Evolutionary conservation across 2,797 vertebrate genomes (phyloP), one percentile per base, ranked within the genome.

Genomic region (Cynodonichthys magdalenae): DNA sequence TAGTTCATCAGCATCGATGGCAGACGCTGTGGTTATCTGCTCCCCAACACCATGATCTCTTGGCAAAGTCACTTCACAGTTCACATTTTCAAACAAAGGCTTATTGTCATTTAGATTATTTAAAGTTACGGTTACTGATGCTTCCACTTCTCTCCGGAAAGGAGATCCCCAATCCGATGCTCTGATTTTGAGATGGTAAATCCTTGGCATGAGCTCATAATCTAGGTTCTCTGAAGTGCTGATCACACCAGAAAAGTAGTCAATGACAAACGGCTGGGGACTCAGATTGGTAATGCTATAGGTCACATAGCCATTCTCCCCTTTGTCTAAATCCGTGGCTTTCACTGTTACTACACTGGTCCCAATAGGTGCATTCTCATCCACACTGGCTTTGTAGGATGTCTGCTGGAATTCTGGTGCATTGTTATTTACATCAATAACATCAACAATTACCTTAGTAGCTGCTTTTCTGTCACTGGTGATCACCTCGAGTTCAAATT

Each of bases 21-120:
- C 98, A 67, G 98, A 99, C 28, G 97, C 95, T 0, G 98, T 99
- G 0, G 97, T 95, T 83, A 99, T 96, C 81, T 98, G 97, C 71
- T 98, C 96, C 66, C 95, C 96, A 44, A 96, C 94, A 9, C 94
- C 94, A n/a, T 97, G 95, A 82, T 99, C 97, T 78, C 97, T 94
- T 2, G 97, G 96, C 59, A 99, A 91, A 1, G 94, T 94, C 65
- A 96, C 96, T 69, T 95, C 95, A 80, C 98, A 99, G 82, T 99
- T 95, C 31, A 99, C 89, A 63, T 94, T 99, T 89, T 99, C 97
- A 90, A 99, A 99, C 61, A 98, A 79, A 14, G 98, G 98, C 73
- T 94, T 95, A 83, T 99, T 99, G 89, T 99, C 98, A 62, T 99
- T 99, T 67, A 98, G 80, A 81, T 99, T 99, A 82, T 95, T 99